Percentiles rank a stretch among this genome's conserved stretches.
These are phyloP conservation scores for Serranus cabrilla DNA, from an alignment of 2,797 vertebrate genomes.

Conservation along the genomic window DNA sequence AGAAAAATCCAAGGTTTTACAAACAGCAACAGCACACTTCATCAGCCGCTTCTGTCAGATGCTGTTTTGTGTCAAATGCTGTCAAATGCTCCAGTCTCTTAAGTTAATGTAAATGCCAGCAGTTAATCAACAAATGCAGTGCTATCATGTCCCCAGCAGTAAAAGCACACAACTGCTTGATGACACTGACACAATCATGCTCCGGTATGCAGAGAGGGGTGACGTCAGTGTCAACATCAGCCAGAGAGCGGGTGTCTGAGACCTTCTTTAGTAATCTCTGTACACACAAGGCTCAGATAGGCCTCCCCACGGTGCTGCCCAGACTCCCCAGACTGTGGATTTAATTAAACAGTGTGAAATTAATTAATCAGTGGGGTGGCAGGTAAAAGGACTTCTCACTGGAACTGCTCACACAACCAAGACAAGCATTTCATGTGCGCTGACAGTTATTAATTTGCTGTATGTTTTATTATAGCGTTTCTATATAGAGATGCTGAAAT, in stretches of 20 bases:
- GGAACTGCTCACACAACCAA: slow-evolving; percentile 77
- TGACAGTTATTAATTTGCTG: slow-evolving; percentile 83
- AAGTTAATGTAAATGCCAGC: slow-evolving; percentile 57
- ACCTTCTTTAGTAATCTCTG: slow-evolving; percentile 80
- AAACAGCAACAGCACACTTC: slow-evolving; percentile 11
- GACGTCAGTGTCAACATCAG: slow-evolving; percentile 87
- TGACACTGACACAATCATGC: slow-evolving; percentile 88
- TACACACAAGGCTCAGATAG: slow-evolving; percentile 72
- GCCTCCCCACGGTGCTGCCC: slow-evolving; percentile 73
- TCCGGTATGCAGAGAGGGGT: slow-evolving; percentile 85
- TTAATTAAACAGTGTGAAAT: slow-evolving; percentile 89
- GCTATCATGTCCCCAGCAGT: slow-evolving; percentile 62
- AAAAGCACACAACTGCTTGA: slow-evolving; percentile 88
- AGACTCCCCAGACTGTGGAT: slow-evolving; percentile 83
- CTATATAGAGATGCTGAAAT: slow-evolving; percentile 73
- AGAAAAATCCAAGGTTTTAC: slow-evolving; percentile 1
- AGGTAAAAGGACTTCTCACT: slow-evolving; percentile 81
- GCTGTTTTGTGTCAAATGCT: slow-evolving; percentile 49
- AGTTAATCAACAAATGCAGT: slow-evolving; percentile 55
- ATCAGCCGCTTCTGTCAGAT: slow-evolving; percentile 37
- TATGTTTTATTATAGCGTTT: slow-evolving; percentile 76
- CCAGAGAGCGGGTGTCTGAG: slow-evolving; percentile 81
- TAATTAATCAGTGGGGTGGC: slow-evolving; percentile 85
- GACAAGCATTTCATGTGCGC: slow-evolving; percentile 77
- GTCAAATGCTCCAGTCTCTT: slow-evolving; percentile 42